These are phyloP conservation scores for Ceratotherium simum DNA, from an alignment of 2,113 vertebrate genomes.

Conservation along the genomic window DNA sequence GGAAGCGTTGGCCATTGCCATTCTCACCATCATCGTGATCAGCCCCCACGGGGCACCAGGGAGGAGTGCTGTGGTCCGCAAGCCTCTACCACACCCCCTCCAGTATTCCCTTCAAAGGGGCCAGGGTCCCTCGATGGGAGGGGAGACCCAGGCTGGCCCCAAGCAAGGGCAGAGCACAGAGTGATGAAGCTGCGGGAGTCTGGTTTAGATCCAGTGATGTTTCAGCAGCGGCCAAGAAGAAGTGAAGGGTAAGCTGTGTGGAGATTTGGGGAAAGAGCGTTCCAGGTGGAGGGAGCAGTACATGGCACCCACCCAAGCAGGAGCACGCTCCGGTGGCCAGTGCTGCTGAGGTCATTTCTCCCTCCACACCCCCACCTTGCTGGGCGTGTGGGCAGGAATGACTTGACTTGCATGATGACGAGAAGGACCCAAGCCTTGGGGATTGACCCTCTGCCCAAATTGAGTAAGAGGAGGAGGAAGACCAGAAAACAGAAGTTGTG, in stretches of 20 bases:
- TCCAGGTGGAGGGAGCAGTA: neutral
- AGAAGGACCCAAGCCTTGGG: neutral
- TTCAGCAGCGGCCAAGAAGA: neutral
- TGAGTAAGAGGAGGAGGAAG: neutral
- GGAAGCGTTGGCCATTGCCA: no score
- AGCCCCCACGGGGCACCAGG: neutral
- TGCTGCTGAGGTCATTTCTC: neutral
- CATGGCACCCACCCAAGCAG: neutral
- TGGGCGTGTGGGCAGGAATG: neutral
- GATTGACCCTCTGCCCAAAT: neutral
- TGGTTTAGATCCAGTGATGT: neutral
- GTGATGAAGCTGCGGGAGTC: neutral
- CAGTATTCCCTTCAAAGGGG: neutral
- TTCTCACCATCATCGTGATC: neutral
- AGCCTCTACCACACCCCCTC: neutral
- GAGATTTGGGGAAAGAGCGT: neutral
- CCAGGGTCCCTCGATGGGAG: neutral
- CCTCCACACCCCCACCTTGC: neutral
- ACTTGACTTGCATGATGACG: neutral
- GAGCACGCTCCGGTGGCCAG: accelerated
- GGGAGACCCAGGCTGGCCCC: neutral
- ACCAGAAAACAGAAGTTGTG: neutral
- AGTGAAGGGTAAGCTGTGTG: neutral
- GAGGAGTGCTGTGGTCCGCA: neutral
- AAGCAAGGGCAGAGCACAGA: neutral